Evolutionary conservation across 2,113 vertebrate genomes (phyloP).

Genomic region (Xenus cinereus): DNA sequence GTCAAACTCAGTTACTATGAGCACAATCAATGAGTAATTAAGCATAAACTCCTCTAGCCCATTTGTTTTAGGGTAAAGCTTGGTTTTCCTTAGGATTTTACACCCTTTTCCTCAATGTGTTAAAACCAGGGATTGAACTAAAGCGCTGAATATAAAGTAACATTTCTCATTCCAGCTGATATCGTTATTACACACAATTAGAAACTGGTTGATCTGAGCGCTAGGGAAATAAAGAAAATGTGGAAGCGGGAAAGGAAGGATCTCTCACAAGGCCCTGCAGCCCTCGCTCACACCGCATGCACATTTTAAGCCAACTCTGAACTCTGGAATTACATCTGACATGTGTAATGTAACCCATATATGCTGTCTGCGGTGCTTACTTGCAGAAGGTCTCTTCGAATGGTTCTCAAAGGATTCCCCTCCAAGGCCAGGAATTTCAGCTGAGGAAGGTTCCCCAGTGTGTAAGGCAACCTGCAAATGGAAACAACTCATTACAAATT

Average conservation of each 20-base stretch:
- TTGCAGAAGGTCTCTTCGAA: conserved; percentile 89
- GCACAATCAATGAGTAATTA: not conserved
- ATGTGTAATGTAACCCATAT: not conserved
- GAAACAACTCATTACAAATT: not conserved
- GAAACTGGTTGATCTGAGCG: not conserved
- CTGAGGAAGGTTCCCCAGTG: conserved; percentile 85
- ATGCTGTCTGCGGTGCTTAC: conserved; percentile 69
- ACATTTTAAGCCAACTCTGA: not conserved
- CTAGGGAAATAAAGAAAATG: not conserved
- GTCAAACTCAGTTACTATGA: not conserved
- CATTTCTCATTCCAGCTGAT: not conserved
- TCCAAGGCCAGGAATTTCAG: conserved; percentile 88
- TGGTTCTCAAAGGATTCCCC: conserved; percentile 90
- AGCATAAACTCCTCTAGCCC: not conserved
- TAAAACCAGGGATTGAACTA: not conserved
- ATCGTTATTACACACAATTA: not conserved
- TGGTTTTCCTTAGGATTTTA: not conserved
- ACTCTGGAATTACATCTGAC: not conserved
- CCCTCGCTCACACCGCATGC: not conserved
- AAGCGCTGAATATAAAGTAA: not conserved
- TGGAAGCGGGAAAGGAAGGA: not conserved
- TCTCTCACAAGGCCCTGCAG: not conserved
- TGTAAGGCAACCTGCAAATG: conserved; percentile 84
- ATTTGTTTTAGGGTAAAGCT: not conserved
- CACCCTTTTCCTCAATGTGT: not conserved